Evolutionary conservation across 35 echinoderm and acorn worm species (phyloP).

Genomic region (Anneissia japonica): DNA sequence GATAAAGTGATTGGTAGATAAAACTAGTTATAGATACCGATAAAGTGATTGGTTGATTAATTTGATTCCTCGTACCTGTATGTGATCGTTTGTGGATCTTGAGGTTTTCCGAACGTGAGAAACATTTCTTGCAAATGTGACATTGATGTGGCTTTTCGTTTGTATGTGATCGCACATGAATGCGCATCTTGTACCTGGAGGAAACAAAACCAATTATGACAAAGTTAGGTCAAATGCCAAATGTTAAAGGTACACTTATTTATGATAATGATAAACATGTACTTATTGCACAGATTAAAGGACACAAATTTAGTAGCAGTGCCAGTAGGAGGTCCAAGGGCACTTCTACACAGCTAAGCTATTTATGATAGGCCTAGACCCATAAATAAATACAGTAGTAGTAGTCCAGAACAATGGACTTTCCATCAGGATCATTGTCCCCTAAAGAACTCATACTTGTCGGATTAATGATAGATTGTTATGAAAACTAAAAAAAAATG

Average conservation of each 20-base stretch:
- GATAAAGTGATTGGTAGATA: no score
- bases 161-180: conserved; percentile 93
- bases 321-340: background rate
- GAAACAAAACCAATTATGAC: background rate
- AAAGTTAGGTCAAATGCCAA: background rate
- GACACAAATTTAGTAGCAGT: background rate
- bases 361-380: no score
- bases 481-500: no score
- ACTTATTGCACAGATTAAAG: background rate
- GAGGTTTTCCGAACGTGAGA: conserved; percentile 91
- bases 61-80: conserved; percentile 43
- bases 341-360: no score
- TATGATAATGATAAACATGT: background rate
- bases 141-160: conserved; percentile 98
- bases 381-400: no score
- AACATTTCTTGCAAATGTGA: conserved; percentile 78
- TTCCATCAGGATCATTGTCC: no score
- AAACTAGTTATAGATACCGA: no score
- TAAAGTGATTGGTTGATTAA: no score
- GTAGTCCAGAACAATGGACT: no score
- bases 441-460: no score
- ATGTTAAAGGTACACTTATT: background rate
- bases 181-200: conserved; percentile 92
- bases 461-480: no score
- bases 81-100: conserved; percentile 92